Percentiles rank a stretch among this genome's conserved stretches.
Evolutionary conservation across 1,140 invertebrate species (phyloP).

Genomic region (Polypedilum pembai): DNA sequence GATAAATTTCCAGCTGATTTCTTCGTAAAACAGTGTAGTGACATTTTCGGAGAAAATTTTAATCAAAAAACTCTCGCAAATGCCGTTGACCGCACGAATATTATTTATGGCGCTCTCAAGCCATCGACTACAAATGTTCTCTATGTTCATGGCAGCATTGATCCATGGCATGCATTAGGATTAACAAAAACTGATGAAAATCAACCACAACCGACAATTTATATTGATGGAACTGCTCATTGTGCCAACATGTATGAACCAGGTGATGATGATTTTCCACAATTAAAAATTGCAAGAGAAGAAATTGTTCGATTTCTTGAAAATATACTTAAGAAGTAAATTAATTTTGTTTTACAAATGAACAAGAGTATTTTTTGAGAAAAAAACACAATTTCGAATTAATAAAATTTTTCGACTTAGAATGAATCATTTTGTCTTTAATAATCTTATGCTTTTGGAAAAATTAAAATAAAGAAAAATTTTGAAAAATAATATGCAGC

Average conservation of each 20-base stretch:
- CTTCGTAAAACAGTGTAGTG: constrained; percentile 71
- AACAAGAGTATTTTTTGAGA: background rate
- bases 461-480: too few relatives aligned
- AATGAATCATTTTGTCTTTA: too few relatives aligned
- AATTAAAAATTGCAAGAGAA: constrained; percentile 55
- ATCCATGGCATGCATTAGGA: constrained; percentile 88
- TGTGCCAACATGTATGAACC: constrained; percentile 74
- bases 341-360: background rate
- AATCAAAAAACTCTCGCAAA: constrained; percentile 51
- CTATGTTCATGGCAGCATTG: constrained; percentile 83
- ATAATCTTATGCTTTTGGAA: too few relatives aligned
- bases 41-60: constrained; percentile 67
- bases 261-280: constrained; percentile 51
- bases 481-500: too few relatives aligned
- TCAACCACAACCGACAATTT: constrained; percentile 58
- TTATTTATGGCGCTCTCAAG: constrained; percentile 66
- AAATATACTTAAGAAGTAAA: background rate
- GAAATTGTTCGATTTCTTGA: constrained; percentile 51
- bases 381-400: background rate
- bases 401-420: background rate
- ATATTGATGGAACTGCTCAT: constrained; percentile 68
- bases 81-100: constrained; percentile 65
- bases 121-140: constrained; percentile 67
- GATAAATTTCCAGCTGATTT: constrained; percentile 69
- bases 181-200: constrained; percentile 50